A percentile compares a stretch with the other conserved stretches of the same genome.
phyloP scores from a whole-genome alignment of 1,140 invertebrate species.

The Neodiprion fabricii region DNA sequence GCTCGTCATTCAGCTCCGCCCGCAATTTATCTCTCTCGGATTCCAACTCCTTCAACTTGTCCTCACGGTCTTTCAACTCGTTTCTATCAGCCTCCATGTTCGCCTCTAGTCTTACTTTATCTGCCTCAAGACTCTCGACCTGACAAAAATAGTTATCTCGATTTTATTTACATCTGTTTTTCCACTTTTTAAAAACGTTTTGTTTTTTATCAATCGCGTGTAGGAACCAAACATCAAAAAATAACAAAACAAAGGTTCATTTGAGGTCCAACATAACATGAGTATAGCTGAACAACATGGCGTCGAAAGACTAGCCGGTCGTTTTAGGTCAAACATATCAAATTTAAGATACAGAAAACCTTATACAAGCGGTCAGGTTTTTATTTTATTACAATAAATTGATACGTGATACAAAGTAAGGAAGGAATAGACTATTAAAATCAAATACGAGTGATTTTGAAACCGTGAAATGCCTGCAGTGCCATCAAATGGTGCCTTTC shows the following conservation, averaged over 20 bases:
- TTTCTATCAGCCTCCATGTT: constrained; percentile 34
- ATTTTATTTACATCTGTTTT: too few species aligned
- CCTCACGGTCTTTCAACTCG: constrained; percentile 38
- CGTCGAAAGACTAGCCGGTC: not conserved
- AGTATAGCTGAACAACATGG: not conserved
- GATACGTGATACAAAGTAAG: too few species aligned
- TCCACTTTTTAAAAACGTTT: not conserved
- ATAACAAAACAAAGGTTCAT: constrained; percentile 11
- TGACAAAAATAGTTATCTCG: constrained; percentile 15
- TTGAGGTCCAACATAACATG: constrained; percentile 8
- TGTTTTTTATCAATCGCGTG: constrained; percentile 3
- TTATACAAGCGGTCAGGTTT: too few species aligned
- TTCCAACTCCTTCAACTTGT: constrained; percentile 36
- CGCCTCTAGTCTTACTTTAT: constrained; percentile 39
- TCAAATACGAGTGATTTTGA: too few species aligned
- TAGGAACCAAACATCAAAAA: constrained; percentile 12
- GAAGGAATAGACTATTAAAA: too few species aligned
- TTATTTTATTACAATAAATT: too few species aligned
- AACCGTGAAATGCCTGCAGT: too few species aligned
- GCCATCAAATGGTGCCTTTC: too few species aligned
- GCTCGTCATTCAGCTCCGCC: constrained; percentile 42
- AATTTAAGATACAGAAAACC: too few species aligned
- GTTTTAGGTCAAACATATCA: too few species aligned
- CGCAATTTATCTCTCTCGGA: constrained; percentile 35
- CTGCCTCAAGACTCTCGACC: constrained; percentile 43